phyloP scores from a whole-genome alignment of 2,113 vertebrate species.

The Pampusana beccarii region DNA sequence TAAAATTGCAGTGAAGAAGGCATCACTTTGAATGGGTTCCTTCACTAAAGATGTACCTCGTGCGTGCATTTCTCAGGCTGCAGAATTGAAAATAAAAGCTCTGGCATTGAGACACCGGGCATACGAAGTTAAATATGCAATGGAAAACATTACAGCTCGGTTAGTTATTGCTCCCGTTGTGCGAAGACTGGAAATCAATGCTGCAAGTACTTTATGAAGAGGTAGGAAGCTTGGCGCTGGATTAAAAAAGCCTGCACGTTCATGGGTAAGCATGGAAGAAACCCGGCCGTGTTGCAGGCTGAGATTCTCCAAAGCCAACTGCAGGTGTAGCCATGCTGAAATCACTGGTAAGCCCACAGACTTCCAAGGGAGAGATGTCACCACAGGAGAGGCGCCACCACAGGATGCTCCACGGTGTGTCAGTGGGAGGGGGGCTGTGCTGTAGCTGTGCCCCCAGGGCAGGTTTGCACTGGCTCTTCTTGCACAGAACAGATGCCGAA shows the following conservation, averaged over 20 bases:
- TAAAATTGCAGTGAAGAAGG: not conserved
- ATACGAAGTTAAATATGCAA: not conserved
- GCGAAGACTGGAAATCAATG: not conserved
- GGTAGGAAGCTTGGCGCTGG: not conserved
- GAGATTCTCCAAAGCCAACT: not conserved
- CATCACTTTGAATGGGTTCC: not conserved
- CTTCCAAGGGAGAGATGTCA: not conserved
- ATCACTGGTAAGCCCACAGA: not conserved
- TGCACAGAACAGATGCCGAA: not conserved
- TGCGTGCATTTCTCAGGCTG: not conserved
- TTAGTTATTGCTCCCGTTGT: slow-evolving; percentile 27
- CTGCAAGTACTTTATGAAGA: not conserved
- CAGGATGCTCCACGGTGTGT: rapidly evolving
- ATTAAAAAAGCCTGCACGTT: not conserved
- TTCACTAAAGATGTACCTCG: not conserved
- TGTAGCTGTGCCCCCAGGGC: rapidly evolving
- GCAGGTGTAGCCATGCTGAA: not conserved
- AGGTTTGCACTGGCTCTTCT: not conserved
- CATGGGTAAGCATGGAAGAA: not conserved
- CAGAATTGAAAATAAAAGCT: not conserved
- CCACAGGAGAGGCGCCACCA: rapidly evolving
- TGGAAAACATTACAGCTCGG: slow-evolving; percentile 32
- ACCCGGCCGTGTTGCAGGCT: not conserved
- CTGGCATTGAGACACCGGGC: not conserved
- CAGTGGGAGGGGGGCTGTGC: not conserved